phyloP scores from a whole-genome alignment of 2,888 invertebrate genomes.

The Xestia c-nigrum region DNA sequence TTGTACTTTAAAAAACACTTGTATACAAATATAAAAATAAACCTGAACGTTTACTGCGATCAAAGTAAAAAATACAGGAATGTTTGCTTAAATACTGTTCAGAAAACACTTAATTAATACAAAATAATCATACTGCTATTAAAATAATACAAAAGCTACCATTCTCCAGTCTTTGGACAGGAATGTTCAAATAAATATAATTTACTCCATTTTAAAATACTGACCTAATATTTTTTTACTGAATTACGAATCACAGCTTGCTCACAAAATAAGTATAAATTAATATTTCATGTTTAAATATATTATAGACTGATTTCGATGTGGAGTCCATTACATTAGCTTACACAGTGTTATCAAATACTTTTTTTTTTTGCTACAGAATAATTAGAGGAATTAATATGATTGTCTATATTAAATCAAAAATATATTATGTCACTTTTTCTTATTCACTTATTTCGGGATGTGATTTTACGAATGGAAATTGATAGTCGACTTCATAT shows the following conservation, averaged over 20 bases:
- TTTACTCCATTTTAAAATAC: conserved; percentile 61
- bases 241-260: conserved; percentile 66
- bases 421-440: conserved; percentile 67
- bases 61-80: conserved; percentile 65
- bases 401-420: conserved; percentile 50
- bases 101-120: conserved; percentile 61
- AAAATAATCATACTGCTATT: conserved; percentile 54
- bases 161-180: conserved; percentile 71
- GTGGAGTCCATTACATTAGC: conserved; percentile 56
- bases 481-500: not conserved
- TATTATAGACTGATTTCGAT: conserved; percentile 62
- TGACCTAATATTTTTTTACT: conserved; percentile 59
- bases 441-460: conserved; percentile 55
- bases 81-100: conserved; percentile 69
- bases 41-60: conserved; percentile 49
- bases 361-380: conserved; percentile 48
- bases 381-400: conserved; percentile 44
- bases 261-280: conserved; percentile 57
- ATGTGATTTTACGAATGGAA: not conserved
- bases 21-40: conserved; percentile 66
- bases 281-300: conserved; percentile 55
- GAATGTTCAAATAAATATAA: conserved; percentile 80
- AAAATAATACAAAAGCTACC: conserved; percentile 66
- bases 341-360: conserved; percentile 39
- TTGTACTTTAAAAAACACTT: conserved; percentile 76